A percentile compares a stretch with the other conserved stretches of the same genome.
phyloP scores from a whole-genome alignment of 2,797 vertebrate genomes.

The Propithecus perrieri region DNA sequence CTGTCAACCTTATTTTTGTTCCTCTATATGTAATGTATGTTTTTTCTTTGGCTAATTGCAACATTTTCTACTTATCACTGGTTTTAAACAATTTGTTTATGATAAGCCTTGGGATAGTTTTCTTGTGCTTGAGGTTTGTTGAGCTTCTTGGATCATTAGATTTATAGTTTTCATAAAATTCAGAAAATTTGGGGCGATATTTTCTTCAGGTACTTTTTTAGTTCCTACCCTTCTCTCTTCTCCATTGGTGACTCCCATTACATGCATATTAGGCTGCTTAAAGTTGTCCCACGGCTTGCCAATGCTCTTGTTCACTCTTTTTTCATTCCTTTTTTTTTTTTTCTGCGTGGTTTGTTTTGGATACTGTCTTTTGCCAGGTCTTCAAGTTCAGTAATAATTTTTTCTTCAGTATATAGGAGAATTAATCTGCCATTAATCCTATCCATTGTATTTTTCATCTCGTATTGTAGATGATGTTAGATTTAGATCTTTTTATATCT shows the following conservation, averaged over 20 bases:
- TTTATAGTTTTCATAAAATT: background rate
- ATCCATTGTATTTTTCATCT: background rate
- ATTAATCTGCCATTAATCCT: background rate
- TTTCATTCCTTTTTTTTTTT: background rate
- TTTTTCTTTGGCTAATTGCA: background rate
- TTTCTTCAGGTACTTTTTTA: background rate
- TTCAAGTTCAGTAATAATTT: background rate
- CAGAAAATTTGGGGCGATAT: background rate
- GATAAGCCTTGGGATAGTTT: background rate
- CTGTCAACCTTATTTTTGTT: background rate
- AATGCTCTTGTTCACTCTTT: background rate
- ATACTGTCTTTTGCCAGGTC: background rate
- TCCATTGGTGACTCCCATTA: background rate
- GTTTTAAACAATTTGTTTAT: background rate
- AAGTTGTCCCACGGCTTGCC: background rate
- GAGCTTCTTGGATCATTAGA: background rate
- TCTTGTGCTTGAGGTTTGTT: background rate
- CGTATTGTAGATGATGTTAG: background rate
- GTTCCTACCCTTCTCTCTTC: background rate
- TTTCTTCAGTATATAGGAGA: background rate
- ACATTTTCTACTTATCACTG: background rate
- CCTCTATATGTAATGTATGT: background rate
- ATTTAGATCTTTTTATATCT: background rate
- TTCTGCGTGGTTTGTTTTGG: background rate
- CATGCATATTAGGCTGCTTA: background rate